Conservation (phyloP, 2,888 invertebrate genomes). For the Pristionchus fissidentatus region DNA sequence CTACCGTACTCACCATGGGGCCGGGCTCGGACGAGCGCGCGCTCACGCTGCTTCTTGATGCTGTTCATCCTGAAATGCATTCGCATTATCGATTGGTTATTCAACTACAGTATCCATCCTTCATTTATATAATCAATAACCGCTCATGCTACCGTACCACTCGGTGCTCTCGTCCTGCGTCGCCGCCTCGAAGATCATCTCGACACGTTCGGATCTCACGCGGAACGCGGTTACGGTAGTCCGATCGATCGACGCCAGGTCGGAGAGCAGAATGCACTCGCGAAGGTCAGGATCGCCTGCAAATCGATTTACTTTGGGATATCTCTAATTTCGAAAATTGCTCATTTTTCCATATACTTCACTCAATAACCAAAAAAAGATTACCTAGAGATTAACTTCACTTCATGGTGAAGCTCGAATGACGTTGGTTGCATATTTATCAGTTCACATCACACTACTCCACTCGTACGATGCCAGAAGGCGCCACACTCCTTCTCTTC, state of each 20-base stretch:
- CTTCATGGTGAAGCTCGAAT: no score
- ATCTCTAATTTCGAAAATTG: no score
- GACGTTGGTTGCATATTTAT: no score
- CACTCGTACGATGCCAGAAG: no score
- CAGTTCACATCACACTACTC: no score
- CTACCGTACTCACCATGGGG: slow-evolving; percentile 21
- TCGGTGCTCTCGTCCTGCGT: slow-evolving; percentile 67
- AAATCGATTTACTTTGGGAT: neutral
- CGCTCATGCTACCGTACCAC: slow-evolving; percentile 58
- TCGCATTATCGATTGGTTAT: neutral
- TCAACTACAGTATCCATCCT: neutral
- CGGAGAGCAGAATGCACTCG: slow-evolving; percentile 20
- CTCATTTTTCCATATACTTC: no score
- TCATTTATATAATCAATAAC: neutral
- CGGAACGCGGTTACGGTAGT: slow-evolving; percentile 59
- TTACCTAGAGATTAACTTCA: no score
- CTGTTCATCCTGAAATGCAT: slow-evolving; percentile 37
- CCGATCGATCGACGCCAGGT: neutral
- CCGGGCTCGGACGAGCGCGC: neutral
- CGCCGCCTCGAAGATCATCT: slow-evolving; percentile 70
- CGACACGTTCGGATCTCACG: slow-evolving; percentile 58
- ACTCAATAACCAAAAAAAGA: no score
- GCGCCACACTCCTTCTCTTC: no score
- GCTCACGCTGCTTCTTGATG: slow-evolving; percentile 47
- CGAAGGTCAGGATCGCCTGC: slow-evolving; percentile 19